phyloP scores from a whole-genome alignment of 2,888 invertebrate genomes.

The Diplolepis rosae region DNA sequence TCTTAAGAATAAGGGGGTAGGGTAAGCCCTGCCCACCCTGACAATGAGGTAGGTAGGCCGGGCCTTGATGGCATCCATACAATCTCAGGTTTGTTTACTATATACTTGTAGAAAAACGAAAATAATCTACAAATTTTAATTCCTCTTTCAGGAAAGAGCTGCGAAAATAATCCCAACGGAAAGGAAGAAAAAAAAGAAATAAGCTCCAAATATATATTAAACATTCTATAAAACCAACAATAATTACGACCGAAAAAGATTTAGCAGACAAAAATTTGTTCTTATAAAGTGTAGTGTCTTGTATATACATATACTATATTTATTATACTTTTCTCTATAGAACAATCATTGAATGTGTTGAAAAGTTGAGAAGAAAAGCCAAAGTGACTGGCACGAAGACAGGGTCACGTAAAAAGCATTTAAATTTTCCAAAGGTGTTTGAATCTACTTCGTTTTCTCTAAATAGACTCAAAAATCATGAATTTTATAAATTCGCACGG shows the following conservation, averaged over 20 bases:
- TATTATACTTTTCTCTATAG: constrained; percentile 68
- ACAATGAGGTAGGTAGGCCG: no score
- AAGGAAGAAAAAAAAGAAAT: constrained; percentile 40
- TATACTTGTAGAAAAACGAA: no score
- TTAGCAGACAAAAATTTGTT: constrained; percentile 69
- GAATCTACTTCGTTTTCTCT: constrained; percentile 35
- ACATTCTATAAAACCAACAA: constrained; percentile 58
- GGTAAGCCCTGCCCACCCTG: no score
- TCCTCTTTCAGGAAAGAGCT: constrained; percentile 35
- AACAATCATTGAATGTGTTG: constrained; percentile 60
- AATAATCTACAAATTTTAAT: constrained; percentile 5
- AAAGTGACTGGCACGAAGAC: constrained; percentile 53
- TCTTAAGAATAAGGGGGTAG: no score
- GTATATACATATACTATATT: constrained; percentile 70
- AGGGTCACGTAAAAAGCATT: constrained; percentile 54
- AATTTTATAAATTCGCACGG: constrained; percentile 40
- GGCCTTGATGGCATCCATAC: no score
- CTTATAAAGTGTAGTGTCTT: constrained; percentile 73
- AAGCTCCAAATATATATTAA: constrained; percentile 58
- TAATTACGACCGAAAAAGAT: constrained; percentile 65
- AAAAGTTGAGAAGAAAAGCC: constrained; percentile 49
- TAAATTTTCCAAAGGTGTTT: constrained; percentile 47
- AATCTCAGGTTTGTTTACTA: no score
- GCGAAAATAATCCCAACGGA: constrained; percentile 33
- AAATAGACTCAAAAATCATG: constrained; percentile 16